These are phyloP conservation scores for Drosophila ercepeae DNA, from an alignment of 1,140 invertebrate species.

Conservation along the genomic window DNA sequence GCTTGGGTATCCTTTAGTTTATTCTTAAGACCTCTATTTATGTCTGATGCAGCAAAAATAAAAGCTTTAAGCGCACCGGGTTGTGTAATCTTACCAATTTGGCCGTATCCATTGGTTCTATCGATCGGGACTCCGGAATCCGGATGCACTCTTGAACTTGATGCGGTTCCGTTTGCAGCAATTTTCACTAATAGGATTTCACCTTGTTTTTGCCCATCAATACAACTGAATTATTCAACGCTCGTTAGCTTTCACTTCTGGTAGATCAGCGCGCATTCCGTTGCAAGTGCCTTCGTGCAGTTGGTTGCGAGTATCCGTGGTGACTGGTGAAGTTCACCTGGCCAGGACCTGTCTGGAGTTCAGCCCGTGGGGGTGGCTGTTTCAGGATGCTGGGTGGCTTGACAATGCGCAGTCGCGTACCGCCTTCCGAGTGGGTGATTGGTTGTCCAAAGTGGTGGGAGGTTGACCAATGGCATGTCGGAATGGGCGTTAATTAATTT, in stretches of 20 bases:
- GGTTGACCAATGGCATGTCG: slow-evolving; percentile 34
- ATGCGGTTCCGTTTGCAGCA: slow-evolving; percentile 16
- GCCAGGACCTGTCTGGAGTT: slow-evolving; percentile 7
- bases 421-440: slow-evolving; percentile 51
- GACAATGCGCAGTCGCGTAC: slow-evolving; percentile 49
- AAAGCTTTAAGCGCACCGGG: slow-evolving; percentile 61
- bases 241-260: slow-evolving; percentile 54
- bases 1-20: not conserved
- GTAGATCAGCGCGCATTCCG: slow-evolving; percentile 60
- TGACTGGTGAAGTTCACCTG: slow-evolving; percentile 44
- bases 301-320: slow-evolving; percentile 56
- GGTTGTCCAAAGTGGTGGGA: slow-evolving; percentile 7
- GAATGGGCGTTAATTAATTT: slow-evolving; percentile 20
- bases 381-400: slow-evolving; percentile 44
- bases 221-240: slow-evolving; percentile 71
- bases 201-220: slow-evolving; percentile 60
- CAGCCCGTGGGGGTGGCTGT: slow-evolving; percentile 37
- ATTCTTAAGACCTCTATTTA: slow-evolving; percentile 42
- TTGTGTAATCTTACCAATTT: slow-evolving; percentile 64
- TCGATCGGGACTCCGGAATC: slow-evolving; percentile 30
- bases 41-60: slow-evolving; percentile 50
- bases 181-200: slow-evolving; percentile 66
- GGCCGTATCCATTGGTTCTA: slow-evolving; percentile 64
- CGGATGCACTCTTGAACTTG: slow-evolving; percentile 49
- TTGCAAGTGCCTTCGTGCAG: slow-evolving; percentile 44